Conservation (phyloP, 2,888 invertebrate species). For the Diaperis boleti region DNA sequence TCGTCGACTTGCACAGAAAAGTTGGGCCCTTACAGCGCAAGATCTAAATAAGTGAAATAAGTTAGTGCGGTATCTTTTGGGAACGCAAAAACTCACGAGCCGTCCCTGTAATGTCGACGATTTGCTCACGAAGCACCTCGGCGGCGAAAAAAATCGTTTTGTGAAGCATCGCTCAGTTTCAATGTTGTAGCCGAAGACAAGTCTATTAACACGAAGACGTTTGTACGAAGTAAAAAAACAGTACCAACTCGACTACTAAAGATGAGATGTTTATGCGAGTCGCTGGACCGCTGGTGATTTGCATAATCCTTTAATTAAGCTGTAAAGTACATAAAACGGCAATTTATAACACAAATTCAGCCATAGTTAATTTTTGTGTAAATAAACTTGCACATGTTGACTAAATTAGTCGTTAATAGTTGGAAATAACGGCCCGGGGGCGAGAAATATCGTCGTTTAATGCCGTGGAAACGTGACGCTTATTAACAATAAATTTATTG, state of each 20-base stretch:
- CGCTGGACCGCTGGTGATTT: slow-evolving; percentile 39
- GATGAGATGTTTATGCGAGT: slow-evolving; percentile 35
- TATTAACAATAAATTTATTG: slow-evolving; percentile 44
- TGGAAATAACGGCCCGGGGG: slow-evolving; percentile 43
- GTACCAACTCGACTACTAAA: slow-evolving; percentile 7
- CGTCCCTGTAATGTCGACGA: too few relatives aligned
- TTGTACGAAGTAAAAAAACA: slow-evolving; percentile 8
- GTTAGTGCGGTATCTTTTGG: too few relatives aligned
- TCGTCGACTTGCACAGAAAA: too few relatives aligned
- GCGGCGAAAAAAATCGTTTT: not conserved
- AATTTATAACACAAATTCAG: slow-evolving; percentile 47
- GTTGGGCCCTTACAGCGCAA: too few relatives aligned
- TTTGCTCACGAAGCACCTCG: too few relatives aligned
- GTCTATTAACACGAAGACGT: slow-evolving; percentile 22
- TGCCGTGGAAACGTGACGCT: slow-evolving; percentile 43
- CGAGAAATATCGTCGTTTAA: slow-evolving; percentile 44
- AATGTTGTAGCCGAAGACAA: slow-evolving; percentile 11
- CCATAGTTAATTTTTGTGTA: slow-evolving; percentile 44
- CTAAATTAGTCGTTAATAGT: slow-evolving; percentile 46
- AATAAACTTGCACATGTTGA: slow-evolving; percentile 45
- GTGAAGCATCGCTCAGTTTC: slow-evolving; percentile 2
- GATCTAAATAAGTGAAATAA: too few relatives aligned
- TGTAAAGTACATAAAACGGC: slow-evolving; percentile 45
- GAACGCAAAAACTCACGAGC: too few relatives aligned
- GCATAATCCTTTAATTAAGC: slow-evolving; percentile 47